Conservation (phyloP, 2,797 vertebrate genomes). For the Megalops cyprinoides region DNA sequence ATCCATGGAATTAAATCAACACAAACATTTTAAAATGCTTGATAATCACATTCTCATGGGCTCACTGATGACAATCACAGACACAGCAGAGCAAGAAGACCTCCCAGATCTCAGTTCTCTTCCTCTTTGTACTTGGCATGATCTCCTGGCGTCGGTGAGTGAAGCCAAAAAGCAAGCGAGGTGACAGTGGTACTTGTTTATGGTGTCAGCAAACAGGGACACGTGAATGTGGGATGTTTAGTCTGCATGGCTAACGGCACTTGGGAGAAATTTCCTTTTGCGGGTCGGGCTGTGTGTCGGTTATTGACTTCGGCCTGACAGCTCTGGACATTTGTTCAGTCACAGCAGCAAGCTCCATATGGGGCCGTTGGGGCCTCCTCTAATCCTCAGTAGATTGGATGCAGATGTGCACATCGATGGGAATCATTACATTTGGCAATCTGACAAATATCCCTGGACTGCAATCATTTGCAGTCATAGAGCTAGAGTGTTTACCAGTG, state of each 20-base stretch:
- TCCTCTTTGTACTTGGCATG: constrained; percentile 4
- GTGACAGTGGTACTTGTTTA: constrained; percentile 11
- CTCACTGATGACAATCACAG: not conserved
- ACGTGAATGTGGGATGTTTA: constrained; percentile 24
- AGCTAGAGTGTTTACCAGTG: constrained; percentile 12
- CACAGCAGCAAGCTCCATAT: too few relatives aligned
- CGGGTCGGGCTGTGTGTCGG: constrained; percentile 29
- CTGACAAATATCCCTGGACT: not conserved
- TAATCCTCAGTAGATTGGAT: constrained; percentile 4
- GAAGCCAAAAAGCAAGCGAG: not conserved
- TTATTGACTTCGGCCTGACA: constrained; percentile 20
- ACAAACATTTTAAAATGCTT: too few relatives aligned
- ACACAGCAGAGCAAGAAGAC: constrained; percentile 43
- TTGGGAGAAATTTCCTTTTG: not conserved
- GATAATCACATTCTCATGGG: not conserved
- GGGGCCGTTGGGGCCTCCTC: constrained; percentile 5
- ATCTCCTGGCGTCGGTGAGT: not conserved
- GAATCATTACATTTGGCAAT: not conserved
- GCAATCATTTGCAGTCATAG: not conserved
- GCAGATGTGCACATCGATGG: constrained; percentile 16
- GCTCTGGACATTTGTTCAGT: constrained; percentile 15
- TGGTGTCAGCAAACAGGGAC: constrained; percentile 10
- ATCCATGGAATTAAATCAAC: too few relatives aligned
- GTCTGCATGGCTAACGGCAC: constrained; percentile 16
- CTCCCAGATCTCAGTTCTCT: constrained; percentile 59